phyloP scores from a whole-genome alignment of 2,797 vertebrate genomes.

The Paramormyrops hopkinsi region DNA sequence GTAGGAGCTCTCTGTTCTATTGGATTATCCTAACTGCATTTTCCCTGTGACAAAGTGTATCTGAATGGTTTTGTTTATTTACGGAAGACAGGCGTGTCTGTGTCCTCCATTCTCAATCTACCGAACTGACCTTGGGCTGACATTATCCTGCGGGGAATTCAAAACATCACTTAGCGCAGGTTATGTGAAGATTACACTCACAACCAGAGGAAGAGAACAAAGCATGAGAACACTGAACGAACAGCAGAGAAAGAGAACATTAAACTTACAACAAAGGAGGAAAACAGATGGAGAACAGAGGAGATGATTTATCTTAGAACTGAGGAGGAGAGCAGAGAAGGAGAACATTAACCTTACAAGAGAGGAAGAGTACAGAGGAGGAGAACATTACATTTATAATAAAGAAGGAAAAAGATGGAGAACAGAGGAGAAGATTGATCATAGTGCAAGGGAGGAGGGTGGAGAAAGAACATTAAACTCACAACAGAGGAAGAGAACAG shows the following conservation, averaged over 20 bases:
- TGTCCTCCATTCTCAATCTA: constrained; percentile 45
- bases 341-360: constrained; percentile 51
- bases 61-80: constrained; percentile 21
- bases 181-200: constrained; percentile 62
- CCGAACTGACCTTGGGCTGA: constrained; percentile 69
- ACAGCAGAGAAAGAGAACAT: not conserved
- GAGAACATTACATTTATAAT: constrained; percentile 27
- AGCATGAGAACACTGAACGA: not conserved
- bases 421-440: not conserved
- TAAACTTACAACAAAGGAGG: constrained; percentile 22
- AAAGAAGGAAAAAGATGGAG: not conserved
- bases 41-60: not conserved
- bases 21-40: constrained; percentile 12
- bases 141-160: constrained; percentile 76
- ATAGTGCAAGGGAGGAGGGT: not conserved
- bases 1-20: constrained; percentile 9
- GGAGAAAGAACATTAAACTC: constrained; percentile 52
- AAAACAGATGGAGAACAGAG: not conserved
- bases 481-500: not conserved
- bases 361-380: not conserved
- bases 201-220: not conserved
- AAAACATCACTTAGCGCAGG: constrained; percentile 58
- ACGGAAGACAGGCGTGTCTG: constrained; percentile 5
- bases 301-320: not conserved
- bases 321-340: not conserved